Conservation (phyloP, 1,140 invertebrate genomes). For the Myzus persicae region DNA sequence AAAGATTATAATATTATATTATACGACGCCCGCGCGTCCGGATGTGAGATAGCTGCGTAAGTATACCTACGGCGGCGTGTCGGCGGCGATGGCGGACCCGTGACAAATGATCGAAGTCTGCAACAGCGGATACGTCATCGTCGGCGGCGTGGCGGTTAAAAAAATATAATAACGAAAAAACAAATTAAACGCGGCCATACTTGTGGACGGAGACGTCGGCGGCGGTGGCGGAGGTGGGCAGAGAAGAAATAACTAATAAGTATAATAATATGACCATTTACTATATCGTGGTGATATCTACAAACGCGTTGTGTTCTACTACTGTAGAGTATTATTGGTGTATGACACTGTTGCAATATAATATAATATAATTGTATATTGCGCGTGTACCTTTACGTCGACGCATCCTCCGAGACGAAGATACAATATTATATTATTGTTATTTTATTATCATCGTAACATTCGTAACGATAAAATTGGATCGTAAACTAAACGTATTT, state of each 20-base stretch:
- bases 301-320: not conserved
- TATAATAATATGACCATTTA: not conserved
- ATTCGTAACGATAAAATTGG: conserved; percentile 19
- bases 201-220: not conserved
- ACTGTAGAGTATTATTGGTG: not conserved
- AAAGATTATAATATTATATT: not conserved
- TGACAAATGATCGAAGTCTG: not conserved
- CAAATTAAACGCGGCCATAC: conserved; percentile 27
- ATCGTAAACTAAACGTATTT: not conserved
- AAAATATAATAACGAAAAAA: conserved; percentile 17
- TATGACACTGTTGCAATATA: not conserved
- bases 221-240: not conserved
- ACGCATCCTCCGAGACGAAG: not conserved
- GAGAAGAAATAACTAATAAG: not conserved
- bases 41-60: not conserved
- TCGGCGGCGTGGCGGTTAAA: not conserved
- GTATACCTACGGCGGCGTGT: not conserved
- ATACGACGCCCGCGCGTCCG: not conserved
- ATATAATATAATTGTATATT: not conserved
- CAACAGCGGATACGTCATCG: not conserved
- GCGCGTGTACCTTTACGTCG: not conserved
- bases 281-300: not conserved
- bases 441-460: conserved; percentile 12
- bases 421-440: not conserved
- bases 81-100: not conserved